Base-by-base conservation (phyloP, 92 coral and sea anemone genomes). In the Blastomussa wellsi region DNA sequence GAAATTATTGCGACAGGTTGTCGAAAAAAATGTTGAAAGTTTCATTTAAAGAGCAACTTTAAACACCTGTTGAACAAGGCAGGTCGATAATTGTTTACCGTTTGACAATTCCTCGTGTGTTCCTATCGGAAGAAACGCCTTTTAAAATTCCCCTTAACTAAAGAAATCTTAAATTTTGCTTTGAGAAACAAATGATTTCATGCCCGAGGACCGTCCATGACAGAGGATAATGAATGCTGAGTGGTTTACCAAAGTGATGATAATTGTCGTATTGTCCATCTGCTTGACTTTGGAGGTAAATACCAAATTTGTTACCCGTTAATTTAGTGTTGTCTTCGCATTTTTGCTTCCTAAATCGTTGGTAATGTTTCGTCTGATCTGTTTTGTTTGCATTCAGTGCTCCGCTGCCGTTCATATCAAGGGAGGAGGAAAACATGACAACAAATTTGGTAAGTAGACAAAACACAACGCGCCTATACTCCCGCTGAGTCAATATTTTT, bases 11-110 rank as follows among this genome's bases (percentile, higher is more conserved):
- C 37, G 66, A 82, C 35, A 71, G 86, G 86, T 82, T 51, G 36
- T 82, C 35, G 31, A 22, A 29, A 28, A 4, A 31, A 13, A 13
- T 14, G 24, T 62, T 20, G 5, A 37, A 71, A 26, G 69, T 22
- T 48, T 70, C 60, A 80, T 24, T 66, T 66, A 80, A 33, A 52
- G 70, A 35, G 15, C 70, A 38, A 70, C 62, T 52, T 53, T 16
- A 52, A 71, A 72, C 86, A 82, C 86, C 86, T 82, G 86, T 55
- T 72, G 11, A 71, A 38, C 78, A 35, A 26, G 11, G 14, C 83
- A 79, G 83, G 83, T 79, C 66, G 75, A 65, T 26, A 44, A 79
- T 38, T 48, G 17, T 65, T 65, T 16, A 42, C 36, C 65, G 9
- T 62, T 44, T 13, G 13, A 38, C 59, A 5, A 69, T 32, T 17